Percentiles rank a stretch among this genome's conserved stretches.
phyloP scores from a whole-genome alignment of 2,888 invertebrate genomes.

The Melanostoma scalare region DNA sequence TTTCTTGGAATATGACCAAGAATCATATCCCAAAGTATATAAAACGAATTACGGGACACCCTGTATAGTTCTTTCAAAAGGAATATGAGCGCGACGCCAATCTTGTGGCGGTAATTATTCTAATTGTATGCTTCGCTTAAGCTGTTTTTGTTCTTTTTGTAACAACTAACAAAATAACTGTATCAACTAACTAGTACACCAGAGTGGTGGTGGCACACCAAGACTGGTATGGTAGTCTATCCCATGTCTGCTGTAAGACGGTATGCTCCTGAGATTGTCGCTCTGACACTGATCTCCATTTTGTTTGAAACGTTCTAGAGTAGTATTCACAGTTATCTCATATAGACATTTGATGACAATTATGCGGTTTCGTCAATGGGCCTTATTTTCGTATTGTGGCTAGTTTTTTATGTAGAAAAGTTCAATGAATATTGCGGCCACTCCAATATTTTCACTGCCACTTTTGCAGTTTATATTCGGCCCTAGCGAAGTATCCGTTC shows the following conservation, averaged over 20 bases:
- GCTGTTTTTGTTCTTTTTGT: slow-evolving; percentile 85
- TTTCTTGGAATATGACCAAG: too few relatives aligned
- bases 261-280: slow-evolving; percentile 89
- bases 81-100: slow-evolving; percentile 77
- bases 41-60: too few relatives aligned
- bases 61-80: slow-evolving; percentile 80
- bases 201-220: slow-evolving; percentile 94
- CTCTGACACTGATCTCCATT: slow-evolving; percentile 87
- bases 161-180: slow-evolving; percentile 85
- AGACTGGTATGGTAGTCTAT: slow-evolving; percentile 88
- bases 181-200: slow-evolving; percentile 91
- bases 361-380: slow-evolving; percentile 76
- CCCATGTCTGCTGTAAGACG: slow-evolving; percentile 91
- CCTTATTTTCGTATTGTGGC: slow-evolving; percentile 77
- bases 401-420: slow-evolving; percentile 87
- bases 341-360: slow-evolving; percentile 84
- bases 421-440: slow-evolving; percentile 92
- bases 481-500: too few relatives aligned
- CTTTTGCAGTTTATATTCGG: slow-evolving; percentile 92
- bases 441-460: slow-evolving; percentile 91
- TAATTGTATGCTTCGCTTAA: slow-evolving; percentile 84
- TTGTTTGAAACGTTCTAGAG: slow-evolving; percentile 91
- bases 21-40: too few relatives aligned
- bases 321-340: slow-evolving; percentile 89
- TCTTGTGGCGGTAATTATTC: slow-evolving; percentile 75